phyloP scores from a whole-genome alignment of 2,888 invertebrate genomes.

The Andrena minutula region DNA sequence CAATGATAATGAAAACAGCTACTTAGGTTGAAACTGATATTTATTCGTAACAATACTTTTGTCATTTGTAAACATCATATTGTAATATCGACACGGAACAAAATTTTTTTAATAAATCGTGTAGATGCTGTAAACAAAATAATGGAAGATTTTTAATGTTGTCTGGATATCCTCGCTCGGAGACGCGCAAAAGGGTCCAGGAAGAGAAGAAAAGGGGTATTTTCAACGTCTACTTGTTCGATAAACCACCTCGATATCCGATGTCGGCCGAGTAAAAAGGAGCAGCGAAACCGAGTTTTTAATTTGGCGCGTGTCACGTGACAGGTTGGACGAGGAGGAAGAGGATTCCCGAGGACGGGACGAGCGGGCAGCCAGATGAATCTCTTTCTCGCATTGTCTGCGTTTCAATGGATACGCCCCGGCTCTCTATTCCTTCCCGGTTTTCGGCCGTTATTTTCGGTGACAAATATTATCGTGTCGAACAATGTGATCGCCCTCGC shows the following conservation, averaged over 20 bases:
- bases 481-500: constrained; percentile 83
- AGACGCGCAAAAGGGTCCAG: neutral
- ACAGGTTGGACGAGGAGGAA: constrained; percentile 67
- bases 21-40: no score
- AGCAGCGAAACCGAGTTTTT: constrained; percentile 81
- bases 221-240: constrained; percentile 59
- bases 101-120: neutral
- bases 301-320: constrained; percentile 79
- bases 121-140: neutral
- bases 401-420: constrained; percentile 81
- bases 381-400: constrained; percentile 82
- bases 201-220: constrained; percentile 9
- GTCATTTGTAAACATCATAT: no score
- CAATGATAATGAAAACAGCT: no score
- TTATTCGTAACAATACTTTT: no score
- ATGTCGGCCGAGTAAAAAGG: constrained; percentile 62
- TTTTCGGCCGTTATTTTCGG: constrained; percentile 82
- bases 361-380: constrained; percentile 81
- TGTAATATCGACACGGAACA: neutral
- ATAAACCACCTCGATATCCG: constrained; percentile 78
- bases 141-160: neutral
- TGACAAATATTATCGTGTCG: constrained; percentile 85
- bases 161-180: neutral
- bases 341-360: constrained; percentile 61
- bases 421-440: constrained; percentile 78